These are phyloP conservation scores for Anser brachyrhynchus DNA, from an alignment of 2,113 vertebrate genomes.

Conservation along the genomic window DNA sequence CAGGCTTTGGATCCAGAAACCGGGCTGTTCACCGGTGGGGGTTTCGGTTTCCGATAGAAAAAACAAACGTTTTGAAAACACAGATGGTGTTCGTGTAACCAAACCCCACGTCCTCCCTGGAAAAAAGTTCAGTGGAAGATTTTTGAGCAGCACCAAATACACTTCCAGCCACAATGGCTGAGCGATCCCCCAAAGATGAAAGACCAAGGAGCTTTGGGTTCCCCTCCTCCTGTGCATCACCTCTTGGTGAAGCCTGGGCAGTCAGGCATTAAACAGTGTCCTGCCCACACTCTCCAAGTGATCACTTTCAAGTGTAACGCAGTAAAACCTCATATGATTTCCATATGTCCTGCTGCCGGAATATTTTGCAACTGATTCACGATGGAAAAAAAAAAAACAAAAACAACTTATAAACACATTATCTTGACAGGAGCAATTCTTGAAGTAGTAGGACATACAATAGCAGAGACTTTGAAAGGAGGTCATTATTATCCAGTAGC, in stretches of 20 bases:
- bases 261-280: background rate
- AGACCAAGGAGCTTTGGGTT: background rate
- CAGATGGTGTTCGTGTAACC: background rate
- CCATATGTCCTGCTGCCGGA: constrained; percentile 48
- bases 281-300: fast-evolving
- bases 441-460: background rate
- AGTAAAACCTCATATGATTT: constrained; percentile 45
- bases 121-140: background rate
- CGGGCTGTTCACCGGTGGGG: background rate
- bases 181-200: background rate
- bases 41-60: background rate
- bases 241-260: constrained; percentile 4
- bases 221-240: background rate
- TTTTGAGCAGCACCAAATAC: constrained; percentile 4
- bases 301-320: constrained; percentile 27
- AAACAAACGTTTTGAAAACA: background rate
- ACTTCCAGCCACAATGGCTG: background rate
- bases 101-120: background rate
- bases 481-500: background rate
- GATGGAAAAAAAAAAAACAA: background rate
- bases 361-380: constrained; percentile 34
- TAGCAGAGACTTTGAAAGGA: constrained; percentile 30
- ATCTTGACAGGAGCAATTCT: constrained; percentile 47
- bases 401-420: constrained; percentile 19
- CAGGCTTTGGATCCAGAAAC: background rate